phyloP scores from a whole-genome alignment of 2,113 vertebrate genomes.

The Anolis carolinensis region DNA sequence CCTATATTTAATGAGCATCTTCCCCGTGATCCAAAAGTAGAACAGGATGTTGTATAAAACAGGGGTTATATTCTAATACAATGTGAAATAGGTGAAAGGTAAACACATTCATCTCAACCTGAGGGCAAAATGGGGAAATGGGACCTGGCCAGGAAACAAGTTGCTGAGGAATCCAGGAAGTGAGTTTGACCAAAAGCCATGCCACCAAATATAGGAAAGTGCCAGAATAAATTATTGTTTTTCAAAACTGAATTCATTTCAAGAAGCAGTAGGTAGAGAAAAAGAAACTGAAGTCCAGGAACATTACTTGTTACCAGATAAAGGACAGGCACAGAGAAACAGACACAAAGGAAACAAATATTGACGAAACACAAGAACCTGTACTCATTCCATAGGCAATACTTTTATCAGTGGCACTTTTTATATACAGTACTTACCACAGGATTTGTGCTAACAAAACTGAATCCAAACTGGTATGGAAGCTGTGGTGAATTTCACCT shows the following conservation, averaged over 20 bases:
- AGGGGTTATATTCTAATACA: neutral
- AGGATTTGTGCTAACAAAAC: neutral
- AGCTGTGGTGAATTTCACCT: neutral
- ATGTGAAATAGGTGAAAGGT: neutral
- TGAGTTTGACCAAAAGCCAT: neutral
- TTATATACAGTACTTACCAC: too few relatives aligned
- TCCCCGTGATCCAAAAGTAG: neutral
- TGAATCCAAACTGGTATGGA: neutral
- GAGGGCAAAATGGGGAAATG: neutral
- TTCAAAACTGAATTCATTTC: neutral
- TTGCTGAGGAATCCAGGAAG: neutral
- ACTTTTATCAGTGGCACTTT: neutral
- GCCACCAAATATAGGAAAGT: neutral
- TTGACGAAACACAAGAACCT: neutral
- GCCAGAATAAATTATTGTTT: neutral
- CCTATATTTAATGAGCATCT: neutral
- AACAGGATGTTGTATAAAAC: neutral
- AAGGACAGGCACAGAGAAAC: neutral
- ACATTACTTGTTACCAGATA: neutral
- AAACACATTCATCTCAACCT: neutral
- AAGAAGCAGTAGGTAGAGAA: too few relatives aligned
- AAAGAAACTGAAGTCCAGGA: too few relatives aligned
- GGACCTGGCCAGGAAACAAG: neutral
- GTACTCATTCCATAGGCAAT: neutral
- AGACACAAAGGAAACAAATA: neutral